Evolutionary conservation across 2,888 invertebrate genomes (phyloP).

Genomic region (Machimus atricapillus): DNA sequence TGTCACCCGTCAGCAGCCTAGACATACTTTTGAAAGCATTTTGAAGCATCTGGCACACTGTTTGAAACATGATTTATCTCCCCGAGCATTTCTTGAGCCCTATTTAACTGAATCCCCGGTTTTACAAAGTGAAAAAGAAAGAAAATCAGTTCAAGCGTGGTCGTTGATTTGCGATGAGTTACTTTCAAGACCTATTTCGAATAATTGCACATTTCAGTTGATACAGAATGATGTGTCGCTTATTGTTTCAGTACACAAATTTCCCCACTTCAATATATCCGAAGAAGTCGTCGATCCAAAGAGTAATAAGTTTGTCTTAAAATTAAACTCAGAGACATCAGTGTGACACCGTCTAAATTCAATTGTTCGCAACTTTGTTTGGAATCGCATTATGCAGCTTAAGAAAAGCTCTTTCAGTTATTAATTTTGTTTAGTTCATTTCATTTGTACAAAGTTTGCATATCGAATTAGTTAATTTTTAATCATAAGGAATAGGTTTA

Average conservation of each 20-base stretch:
- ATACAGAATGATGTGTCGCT: constrained; percentile 93
- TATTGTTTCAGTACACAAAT: constrained; percentile 80
- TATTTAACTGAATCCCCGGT: constrained; percentile 88
- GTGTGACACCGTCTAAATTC: constrained; percentile 71
- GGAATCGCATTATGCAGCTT: background rate
- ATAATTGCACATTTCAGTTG: constrained; percentile 88
- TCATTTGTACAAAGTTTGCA: constrained; percentile 34
- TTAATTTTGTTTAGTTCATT: background rate
- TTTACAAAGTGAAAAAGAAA: constrained; percentile 83
- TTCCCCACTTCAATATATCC: constrained; percentile 93
- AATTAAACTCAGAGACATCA: constrained; percentile 95
- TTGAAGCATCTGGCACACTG: constrained; percentile 89
- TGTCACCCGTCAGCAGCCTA: constrained; percentile 93
- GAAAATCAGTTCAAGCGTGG: constrained; percentile 90
- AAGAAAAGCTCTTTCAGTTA: background rate
- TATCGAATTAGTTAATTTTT: constrained; percentile 34
- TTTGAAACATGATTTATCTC: constrained; percentile 91
- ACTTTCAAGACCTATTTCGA: constrained; percentile 83
- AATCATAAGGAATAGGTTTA: background rate
- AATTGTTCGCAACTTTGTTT: background rate
- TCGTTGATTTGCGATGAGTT: constrained; percentile 92
- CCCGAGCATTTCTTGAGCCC: constrained; percentile 93
- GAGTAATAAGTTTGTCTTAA: constrained; percentile 91
- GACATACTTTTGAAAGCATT: constrained; percentile 94
- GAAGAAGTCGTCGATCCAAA: constrained; percentile 97